A percentile compares a stretch with the other conserved stretches of the same genome.
phyloP scores from a whole-genome alignment of 2,888 invertebrate genomes.

The Hyppa rectilinea region DNA sequence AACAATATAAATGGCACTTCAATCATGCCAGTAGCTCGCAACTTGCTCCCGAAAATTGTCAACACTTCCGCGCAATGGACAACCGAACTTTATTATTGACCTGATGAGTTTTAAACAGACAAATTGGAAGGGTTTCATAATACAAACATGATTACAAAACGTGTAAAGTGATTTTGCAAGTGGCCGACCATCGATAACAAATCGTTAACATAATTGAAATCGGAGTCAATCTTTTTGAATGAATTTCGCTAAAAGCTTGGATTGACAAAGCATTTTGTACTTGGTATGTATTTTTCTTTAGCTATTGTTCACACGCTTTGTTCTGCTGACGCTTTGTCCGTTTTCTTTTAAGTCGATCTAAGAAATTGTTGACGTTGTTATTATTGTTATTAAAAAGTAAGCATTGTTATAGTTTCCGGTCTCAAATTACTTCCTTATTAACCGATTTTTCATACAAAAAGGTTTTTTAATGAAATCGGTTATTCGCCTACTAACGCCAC shows the following conservation, averaged over 20 bases:
- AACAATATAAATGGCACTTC: slow-evolving; percentile 48
- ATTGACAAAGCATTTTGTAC: slow-evolving; percentile 70
- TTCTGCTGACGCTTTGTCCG: slow-evolving; percentile 73
- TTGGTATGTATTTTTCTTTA: slow-evolving; percentile 71
- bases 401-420: slow-evolving; percentile 55
- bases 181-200: slow-evolving; percentile 30
- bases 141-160: slow-evolving; percentile 8
- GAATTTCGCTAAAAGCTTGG: slow-evolving; percentile 67
- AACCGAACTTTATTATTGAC: slow-evolving; percentile 26
- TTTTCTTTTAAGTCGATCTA: slow-evolving; percentile 73
- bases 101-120: slow-evolving; percentile 13
- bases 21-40: slow-evolving; percentile 41
- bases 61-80: slow-evolving; percentile 16
- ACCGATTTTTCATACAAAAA: slow-evolving; percentile 31
- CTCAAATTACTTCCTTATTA: slow-evolving; percentile 35
- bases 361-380: slow-evolving; percentile 70
- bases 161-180: slow-evolving; percentile 40
- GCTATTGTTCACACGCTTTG: slow-evolving; percentile 77
- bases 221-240: slow-evolving; percentile 60
- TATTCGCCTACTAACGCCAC: not conserved
- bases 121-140: slow-evolving; percentile 14
- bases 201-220: slow-evolving; percentile 55
- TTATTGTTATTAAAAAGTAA: slow-evolving; percentile 68
- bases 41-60: slow-evolving; percentile 27
- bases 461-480: slow-evolving; percentile 9